Base-by-base conservation (phyloP, 2,888 invertebrate species). In the Agriopis marginaria region DNA sequence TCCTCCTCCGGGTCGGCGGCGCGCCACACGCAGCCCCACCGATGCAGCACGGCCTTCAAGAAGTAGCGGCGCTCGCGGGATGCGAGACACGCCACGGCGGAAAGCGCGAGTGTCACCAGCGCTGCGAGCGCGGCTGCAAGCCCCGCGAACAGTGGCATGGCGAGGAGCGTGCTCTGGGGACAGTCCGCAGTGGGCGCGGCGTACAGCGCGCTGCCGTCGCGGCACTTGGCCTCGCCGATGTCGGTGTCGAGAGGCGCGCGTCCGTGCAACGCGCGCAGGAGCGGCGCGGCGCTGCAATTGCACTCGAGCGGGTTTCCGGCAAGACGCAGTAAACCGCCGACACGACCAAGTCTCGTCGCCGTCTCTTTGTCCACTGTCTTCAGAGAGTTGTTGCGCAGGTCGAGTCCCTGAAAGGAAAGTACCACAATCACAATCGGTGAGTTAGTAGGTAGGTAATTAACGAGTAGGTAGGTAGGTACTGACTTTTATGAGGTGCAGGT, bases 271-370 rank as follows among this genome's bases (percentile, higher is more conserved):
- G 51, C 53, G 39, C 54, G 12, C 54, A 44, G n/a, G 12, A 55
- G 54, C 40, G 54, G 53, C 44, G 44, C 53, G 23, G 44, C 63
- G 7, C 17, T 23, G 32, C 54, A 47, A n/a, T 14, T 5, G 14
- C 61, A 61, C 1, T 40, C 50, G 6, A 61, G 50, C 12, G 61
- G 50, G 50, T 61, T 61, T 7, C 40, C 61, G 10, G 39, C 50
- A 2, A 61, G 61, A 17, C 17, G 50, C 40, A 61, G 17, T 40
- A 44, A 12, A 44, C 63, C 53, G 32, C 14, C 45, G 39, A 54
- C 9, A 39, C 9, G n/a, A 3, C 14, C 39, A 11, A 55, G 54
- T 7, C n/a, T 12, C 0, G 40, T 9, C 2, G 54, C 54, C 7
- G 40, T 40, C n/a, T n/a, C n/a, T 1, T 40, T 6, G 40, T 61